Evolutionary conservation across 2,888 invertebrate species (phyloP), one percentile per base, ranked within the genome.

Genomic region (Diloba caeruleocephala): DNA sequence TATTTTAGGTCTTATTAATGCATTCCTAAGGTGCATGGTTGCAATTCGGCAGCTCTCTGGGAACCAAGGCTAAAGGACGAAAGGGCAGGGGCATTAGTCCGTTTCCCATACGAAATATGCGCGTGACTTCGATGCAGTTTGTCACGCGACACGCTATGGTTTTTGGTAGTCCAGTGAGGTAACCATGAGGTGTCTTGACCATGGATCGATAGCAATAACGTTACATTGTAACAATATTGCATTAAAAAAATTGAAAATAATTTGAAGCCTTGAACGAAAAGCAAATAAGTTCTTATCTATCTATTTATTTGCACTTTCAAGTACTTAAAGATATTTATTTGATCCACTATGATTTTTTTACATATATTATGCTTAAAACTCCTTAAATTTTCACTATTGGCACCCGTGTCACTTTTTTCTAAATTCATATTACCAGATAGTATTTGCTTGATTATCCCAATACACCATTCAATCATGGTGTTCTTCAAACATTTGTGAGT

Each of bases 21-120:
- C 81, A 86, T 87, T 83, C 84, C 78, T 65, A 45, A 31, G 52
- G 68, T 74, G 75, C 78, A 75, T 76, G 78, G 78, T 75, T 74
- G 79, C 82, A 76, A 73, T 81, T 80, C 76, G 71, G 76, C 72
- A 77, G 59, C 13, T 54, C 37, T 60, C 37, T 33, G 41, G 32
- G 26, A 32, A 14, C 19, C 29, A 45, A 46, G 28, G 46, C 44
- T 45, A 13, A 19, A 15, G n/a, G 7, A 14, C 9, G 50, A 7
- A 10, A 29, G 26, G 17, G 1, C 25, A 3, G 65, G 19, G 19
- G 28, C 14, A 10, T 33, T 8, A 14, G 44, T 28, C 14, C 17
- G 69, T 33, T 87, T 87, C 88, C 87, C 88, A 88, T 87, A 87
- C 87, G 88, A 88, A 87, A 79, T 69, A 58, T 66, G 55, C 55